phyloP scores from a whole-genome alignment of 2,888 invertebrate genomes.

The Hypomecis atomaria region DNA sequence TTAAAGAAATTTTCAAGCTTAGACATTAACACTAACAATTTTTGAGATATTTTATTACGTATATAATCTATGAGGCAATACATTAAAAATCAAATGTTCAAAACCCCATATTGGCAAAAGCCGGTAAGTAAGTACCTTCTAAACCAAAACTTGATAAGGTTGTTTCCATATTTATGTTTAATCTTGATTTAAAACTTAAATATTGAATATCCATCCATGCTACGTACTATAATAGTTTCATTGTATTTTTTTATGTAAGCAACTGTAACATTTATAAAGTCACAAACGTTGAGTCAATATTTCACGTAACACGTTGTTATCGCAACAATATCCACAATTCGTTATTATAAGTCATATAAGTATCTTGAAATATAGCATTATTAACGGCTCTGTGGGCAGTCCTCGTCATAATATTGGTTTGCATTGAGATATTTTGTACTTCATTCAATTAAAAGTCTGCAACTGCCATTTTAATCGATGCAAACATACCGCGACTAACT shows the following conservation, averaged over 20 bases:
- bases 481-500: background rate
- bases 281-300: slow-evolving; percentile 42
- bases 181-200: no score
- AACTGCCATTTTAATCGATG: slow-evolving; percentile 21
- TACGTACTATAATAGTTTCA: background rate
- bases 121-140: no score
- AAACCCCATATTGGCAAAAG: no score
- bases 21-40: no score
- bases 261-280: slow-evolving; percentile 31
- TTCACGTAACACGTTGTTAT: slow-evolving; percentile 41
- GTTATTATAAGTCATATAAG: slow-evolving; percentile 53
- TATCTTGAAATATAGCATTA: slow-evolving; percentile 47
- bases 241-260: slow-evolving; percentile 37
- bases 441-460: slow-evolving; percentile 23
- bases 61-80: no score
- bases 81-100: no score
- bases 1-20: no score
- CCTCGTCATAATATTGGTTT: slow-evolving; percentile 66
- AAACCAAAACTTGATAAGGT: no score
- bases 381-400: slow-evolving; percentile 63
- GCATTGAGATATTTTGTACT: slow-evolving; percentile 22
- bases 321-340: slow-evolving; percentile 45
- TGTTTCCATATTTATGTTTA: no score
- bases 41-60: no score
- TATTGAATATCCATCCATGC: no score